These are phyloP conservation scores for Drosophila recens DNA, from an alignment of 2,888 invertebrate genomes.

Conservation along the genomic window DNA sequence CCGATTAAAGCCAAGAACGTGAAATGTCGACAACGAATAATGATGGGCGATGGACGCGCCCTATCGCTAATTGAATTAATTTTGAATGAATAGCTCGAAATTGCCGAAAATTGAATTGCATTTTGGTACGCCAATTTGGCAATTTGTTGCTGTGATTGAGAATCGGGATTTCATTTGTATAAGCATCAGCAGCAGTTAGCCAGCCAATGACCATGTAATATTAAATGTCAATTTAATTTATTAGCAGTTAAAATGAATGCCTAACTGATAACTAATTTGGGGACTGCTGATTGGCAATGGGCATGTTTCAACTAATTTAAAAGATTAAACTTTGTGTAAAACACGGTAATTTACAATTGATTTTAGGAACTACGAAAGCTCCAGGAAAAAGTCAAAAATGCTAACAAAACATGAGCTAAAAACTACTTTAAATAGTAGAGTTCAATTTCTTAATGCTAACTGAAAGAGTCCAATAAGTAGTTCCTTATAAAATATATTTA, in stretches of 20 bases:
- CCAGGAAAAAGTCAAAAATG: no score
- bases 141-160: slow-evolving; percentile 26
- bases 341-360: background rate
- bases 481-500: no score
- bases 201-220: slow-evolving; percentile 40
- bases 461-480: no score
- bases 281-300: slow-evolving; percentile 10
- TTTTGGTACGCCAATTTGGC: slow-evolving; percentile 52
- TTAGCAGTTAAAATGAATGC: slow-evolving; percentile 1
- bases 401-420: no score
- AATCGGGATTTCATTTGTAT: slow-evolving; percentile 53
- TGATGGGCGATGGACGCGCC: background rate
- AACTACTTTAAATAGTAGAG: no score
- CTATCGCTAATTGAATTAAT: slow-evolving; percentile 63
- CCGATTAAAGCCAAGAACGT: slow-evolving; percentile 14
- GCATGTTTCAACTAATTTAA: background rate
- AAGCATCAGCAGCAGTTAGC: slow-evolving; percentile 38
- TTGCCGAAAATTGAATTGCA: slow-evolving; percentile 63
- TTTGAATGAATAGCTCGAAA: slow-evolving; percentile 52
- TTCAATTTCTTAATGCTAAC: no score
- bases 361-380: background rate
- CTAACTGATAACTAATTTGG: slow-evolving; percentile 25
- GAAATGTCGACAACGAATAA: background rate
- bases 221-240: slow-evolving; percentile 71
- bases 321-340: background rate